phyloP scores from a whole-genome alignment of 2,113 vertebrate genomes.

The Sylvia atricapilla region DNA sequence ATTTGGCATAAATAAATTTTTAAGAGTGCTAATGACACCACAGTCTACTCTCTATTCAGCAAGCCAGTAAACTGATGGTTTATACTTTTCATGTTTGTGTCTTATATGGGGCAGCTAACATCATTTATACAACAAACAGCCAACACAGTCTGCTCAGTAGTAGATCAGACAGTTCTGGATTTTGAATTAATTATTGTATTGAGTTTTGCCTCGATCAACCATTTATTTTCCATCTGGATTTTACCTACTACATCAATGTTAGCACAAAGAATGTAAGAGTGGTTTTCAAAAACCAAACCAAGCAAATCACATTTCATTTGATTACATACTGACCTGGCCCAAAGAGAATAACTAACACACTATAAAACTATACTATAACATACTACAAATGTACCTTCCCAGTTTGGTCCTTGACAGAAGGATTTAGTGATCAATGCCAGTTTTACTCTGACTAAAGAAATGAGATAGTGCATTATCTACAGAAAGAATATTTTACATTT shows the following conservation, averaged over 20 bases:
- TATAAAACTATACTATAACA: neutral
- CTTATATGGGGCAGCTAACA: neutral
- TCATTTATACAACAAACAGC: neutral
- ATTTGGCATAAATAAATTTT: neutral
- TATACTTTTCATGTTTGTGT: neutral
- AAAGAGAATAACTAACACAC: neutral
- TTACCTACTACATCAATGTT: neutral
- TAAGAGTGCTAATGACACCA: neutral
- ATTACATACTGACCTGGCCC: neutral
- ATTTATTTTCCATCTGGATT: neutral
- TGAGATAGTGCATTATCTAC: neutral
- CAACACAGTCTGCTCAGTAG: neutral
- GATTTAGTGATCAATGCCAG: neutral
- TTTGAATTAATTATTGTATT: neutral
- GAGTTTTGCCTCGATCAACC: neutral
- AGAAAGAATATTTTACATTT: neutral
- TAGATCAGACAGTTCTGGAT: neutral
- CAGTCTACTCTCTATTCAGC: neutral
- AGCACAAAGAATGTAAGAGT: neutral
- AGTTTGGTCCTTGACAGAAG: neutral
- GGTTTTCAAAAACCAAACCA: neutral
- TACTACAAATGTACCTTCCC: neutral
- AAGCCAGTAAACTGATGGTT: neutral
- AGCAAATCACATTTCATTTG: neutral
- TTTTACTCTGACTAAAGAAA: neutral